Conservation (phyloP, 2,888 invertebrate genomes). For the Cataglyphis rosenhaueri region DNA sequence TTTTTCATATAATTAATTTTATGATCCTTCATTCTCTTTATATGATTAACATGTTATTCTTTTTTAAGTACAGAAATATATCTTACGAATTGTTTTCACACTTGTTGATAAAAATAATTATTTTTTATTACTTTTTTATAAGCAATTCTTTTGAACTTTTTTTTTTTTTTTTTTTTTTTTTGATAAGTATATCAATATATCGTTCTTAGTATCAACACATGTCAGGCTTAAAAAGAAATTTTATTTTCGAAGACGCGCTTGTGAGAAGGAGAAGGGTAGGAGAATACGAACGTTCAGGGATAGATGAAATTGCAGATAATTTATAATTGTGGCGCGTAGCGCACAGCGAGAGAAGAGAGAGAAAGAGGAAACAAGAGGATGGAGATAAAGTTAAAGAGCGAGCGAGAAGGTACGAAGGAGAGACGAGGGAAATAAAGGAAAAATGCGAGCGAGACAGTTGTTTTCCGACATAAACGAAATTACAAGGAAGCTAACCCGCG, state of each 20-base stretch:
- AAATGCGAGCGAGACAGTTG: conserved; percentile 66
- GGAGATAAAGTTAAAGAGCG: conserved; percentile 42
- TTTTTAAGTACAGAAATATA: neutral
- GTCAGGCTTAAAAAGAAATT: conserved; percentile 26
- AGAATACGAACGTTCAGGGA: conserved; percentile 57
- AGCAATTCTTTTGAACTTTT: neutral
- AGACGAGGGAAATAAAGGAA: conserved; percentile 37
- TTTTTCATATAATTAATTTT: neutral
- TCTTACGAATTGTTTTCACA: neutral
- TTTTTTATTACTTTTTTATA: neutral
- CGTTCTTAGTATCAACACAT: conserved; percentile 5
- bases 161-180: too few relatives aligned
- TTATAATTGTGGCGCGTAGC: conserved; percentile 70
- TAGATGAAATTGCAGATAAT: conserved; percentile 75
- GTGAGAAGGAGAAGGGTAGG: neutral
- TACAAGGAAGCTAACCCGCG: conserved; percentile 72
- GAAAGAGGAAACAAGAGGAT: conserved; percentile 32
- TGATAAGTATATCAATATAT: neutral
- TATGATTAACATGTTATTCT: neutral
- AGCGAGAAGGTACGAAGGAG: conserved; percentile 34
- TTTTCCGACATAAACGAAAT: conserved; percentile 74
- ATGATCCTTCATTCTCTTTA: neutral
- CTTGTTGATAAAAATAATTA: neutral
- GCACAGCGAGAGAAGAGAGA: conserved; percentile 32
- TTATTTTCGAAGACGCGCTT: conserved; percentile 24